Conservation (phyloP, 2,797 vertebrate genomes). For the Artibeus jamaicensis region DNA sequence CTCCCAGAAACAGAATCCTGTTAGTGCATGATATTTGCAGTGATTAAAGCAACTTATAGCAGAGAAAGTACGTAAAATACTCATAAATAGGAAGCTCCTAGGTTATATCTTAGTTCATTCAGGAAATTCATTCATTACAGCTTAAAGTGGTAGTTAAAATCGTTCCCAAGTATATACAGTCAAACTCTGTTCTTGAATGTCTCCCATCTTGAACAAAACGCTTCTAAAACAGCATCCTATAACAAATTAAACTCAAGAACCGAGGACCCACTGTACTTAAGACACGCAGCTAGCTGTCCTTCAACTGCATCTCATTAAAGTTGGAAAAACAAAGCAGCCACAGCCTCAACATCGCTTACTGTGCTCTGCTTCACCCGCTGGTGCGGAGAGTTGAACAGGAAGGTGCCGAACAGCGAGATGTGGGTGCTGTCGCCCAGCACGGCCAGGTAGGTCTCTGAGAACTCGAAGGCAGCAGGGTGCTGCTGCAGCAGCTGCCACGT, state of each 20-base stretch:
- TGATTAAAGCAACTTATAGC: not conserved
- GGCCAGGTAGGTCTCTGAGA: slow-evolving; percentile 93
- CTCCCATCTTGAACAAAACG: not conserved
- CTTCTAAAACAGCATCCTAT: not conserved
- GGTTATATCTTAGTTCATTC: not conserved
- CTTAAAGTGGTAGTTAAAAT: not conserved
- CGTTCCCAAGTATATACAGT: not conserved
- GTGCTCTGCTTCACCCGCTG: slow-evolving; percentile 92
- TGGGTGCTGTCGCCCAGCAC: slow-evolving; percentile 93
- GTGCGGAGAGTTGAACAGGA: slow-evolving; percentile 94
- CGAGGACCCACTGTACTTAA: not conserved
- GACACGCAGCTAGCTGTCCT: not conserved
- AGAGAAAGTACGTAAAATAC: not conserved
- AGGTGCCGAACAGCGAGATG: slow-evolving; percentile 95
- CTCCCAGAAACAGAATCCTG: not conserved
- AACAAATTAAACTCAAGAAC: not conserved
- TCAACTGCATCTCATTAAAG: not conserved
- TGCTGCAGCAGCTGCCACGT: slow-evolving; percentile 97
- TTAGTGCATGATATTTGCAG: not conserved
- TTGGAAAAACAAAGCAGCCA: accelerated
- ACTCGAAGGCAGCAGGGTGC: slow-evolving; percentile 95
- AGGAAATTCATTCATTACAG: not conserved
- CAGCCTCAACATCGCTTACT: slow-evolving; percentile 79
- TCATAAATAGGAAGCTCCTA: not conserved
- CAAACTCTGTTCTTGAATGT: not conserved